A percentile compares a stretch with the other conserved stretches of the same genome.
Conservation (phyloP, 2,888 invertebrate genomes). For the Heliconius hortense region DNA sequence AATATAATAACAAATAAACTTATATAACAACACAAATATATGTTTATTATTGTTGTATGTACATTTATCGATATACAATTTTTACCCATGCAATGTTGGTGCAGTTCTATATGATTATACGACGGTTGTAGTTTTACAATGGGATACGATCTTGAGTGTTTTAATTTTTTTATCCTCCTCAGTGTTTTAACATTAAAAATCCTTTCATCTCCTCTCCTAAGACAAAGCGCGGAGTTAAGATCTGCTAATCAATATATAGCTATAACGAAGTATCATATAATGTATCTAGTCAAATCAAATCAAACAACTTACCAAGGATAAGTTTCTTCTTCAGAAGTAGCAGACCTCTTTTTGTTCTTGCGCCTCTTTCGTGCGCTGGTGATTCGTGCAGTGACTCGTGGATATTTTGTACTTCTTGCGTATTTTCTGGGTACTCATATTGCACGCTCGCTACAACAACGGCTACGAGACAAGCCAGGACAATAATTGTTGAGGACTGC, state of each 20-base stretch:
- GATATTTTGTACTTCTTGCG: slow-evolving; percentile 47
- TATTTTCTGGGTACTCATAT: slow-evolving; percentile 53
- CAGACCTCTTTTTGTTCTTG: slow-evolving; percentile 69
- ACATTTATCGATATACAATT: no score
- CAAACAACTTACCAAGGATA: slow-evolving; percentile 62
- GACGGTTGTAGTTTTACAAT: no score
- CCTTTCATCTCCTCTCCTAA: background rate
- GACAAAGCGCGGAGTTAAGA: no score
- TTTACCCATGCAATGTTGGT: no score
- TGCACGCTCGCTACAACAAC: slow-evolving; percentile 59
- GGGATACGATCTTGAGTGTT: no score
- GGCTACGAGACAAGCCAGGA: slow-evolving; percentile 68
- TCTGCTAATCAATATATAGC: no score
- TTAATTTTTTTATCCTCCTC: no score
- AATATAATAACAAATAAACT: no score
- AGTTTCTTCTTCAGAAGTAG: slow-evolving; percentile 73
- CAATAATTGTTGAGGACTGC: slow-evolving; percentile 69
- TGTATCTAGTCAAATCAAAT: no score
- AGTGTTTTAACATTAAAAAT: background rate
- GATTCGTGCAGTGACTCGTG: slow-evolving; percentile 57
- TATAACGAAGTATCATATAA: background rate
- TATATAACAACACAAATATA: no score
- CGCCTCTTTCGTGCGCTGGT: slow-evolving; percentile 63
- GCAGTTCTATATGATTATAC: no score
- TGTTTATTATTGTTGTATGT: no score